Conservation (phyloP, 2,113 vertebrate genomes). For the Acrocephalus arundinaceus region DNA sequence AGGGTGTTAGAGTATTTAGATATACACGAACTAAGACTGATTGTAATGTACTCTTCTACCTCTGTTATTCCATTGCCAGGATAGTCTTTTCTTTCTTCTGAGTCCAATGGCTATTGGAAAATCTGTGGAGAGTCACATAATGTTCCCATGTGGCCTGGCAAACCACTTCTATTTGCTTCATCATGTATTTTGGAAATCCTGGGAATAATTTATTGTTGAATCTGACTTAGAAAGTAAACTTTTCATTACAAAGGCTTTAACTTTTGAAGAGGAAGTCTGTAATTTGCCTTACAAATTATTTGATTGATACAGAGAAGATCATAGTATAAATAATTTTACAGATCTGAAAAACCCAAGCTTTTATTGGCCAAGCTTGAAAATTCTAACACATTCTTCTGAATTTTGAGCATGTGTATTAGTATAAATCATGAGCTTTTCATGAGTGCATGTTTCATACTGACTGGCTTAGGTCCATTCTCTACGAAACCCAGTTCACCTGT, state of each 20-base stretch:
- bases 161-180: not conserved
- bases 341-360: not conserved
- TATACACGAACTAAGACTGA: not conserved
- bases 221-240: not conserved
- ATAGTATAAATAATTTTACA: not conserved
- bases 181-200: not conserved
- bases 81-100: not conserved
- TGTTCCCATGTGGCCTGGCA: not conserved
- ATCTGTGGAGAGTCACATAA: not conserved
- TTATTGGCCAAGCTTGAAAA: not conserved
- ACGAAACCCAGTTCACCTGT: not conserved
- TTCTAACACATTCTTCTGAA: not conserved
- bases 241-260: not conserved
- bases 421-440: not conserved
- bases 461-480: not conserved
- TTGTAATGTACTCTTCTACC: not conserved
- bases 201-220: not conserved
- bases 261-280: not conserved
- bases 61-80: not conserved
- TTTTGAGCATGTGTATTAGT: not conserved
- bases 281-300: not conserved
- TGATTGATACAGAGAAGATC: not conserved
- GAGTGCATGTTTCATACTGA: not conserved
- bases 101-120: not conserved
- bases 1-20: not conserved